phyloP scores from a whole-genome alignment of 2,888 invertebrate genomes.

The Abrostola triplasia region DNA sequence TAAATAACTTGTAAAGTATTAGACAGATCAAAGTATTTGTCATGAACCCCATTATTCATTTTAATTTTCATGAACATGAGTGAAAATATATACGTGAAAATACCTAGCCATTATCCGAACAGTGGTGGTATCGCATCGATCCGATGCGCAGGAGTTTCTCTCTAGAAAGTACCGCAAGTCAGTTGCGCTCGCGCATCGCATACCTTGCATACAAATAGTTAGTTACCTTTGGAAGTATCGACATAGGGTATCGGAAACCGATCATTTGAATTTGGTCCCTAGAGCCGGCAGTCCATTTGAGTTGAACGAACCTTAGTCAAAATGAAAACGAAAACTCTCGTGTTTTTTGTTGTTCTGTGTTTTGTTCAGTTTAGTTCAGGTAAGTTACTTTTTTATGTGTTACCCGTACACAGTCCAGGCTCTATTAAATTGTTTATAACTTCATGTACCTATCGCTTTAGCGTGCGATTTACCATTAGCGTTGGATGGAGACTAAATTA shows the following conservation, averaged over 20 bases:
- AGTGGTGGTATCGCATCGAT: constrained; percentile 70
- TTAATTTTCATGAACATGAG: constrained; percentile 43
- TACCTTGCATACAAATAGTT: constrained; percentile 85
- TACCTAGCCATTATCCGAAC: constrained; percentile 54
- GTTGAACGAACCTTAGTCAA: constrained; percentile 61
- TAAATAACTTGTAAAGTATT: constrained; percentile 35
- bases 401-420: background rate
- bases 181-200: constrained; percentile 77
- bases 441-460: constrained; percentile 6
- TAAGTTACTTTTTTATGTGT: constrained; percentile 54
- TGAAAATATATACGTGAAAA: constrained; percentile 65
- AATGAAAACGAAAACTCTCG: constrained; percentile 74
- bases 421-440: constrained; percentile 11
- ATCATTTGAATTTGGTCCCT: constrained; percentile 84
- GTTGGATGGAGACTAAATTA: constrained; percentile 19
- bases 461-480: constrained; percentile 23
- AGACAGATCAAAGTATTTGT: constrained; percentile 36
- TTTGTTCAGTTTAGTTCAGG: constrained; percentile 64
- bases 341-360: constrained; percentile 64
- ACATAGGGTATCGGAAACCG: constrained; percentile 72
- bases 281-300: constrained; percentile 71
- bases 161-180: constrained; percentile 86
- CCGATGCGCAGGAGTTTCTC: constrained; percentile 84
- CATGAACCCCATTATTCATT: constrained; percentile 43
- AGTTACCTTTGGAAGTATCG: constrained; percentile 75